Conservation (phyloP, 2,113 vertebrate genomes). For the Proteles cristata region DNA sequence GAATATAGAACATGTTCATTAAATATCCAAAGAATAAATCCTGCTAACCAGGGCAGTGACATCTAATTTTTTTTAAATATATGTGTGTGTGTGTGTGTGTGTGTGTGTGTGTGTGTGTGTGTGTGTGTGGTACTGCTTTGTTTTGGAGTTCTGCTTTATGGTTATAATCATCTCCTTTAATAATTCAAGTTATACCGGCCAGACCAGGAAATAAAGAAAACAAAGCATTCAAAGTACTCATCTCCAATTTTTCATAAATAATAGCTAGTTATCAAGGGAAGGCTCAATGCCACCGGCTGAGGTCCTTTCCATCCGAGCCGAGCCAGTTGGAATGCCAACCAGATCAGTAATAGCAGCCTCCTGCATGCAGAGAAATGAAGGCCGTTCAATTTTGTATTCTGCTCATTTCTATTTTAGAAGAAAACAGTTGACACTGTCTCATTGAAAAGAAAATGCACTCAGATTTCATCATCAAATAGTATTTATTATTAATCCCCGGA, state of each 20-base stretch:
- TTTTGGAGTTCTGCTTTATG: background rate
- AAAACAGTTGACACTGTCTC: conserved; percentile 69
- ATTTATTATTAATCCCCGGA: conserved; percentile 71
- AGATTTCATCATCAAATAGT: conserved; percentile 71
- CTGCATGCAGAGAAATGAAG: conserved; percentile 10
- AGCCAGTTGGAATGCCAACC: conserved; percentile 42
- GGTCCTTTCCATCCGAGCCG: background rate
- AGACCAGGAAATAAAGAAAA: conserved; percentile 42
- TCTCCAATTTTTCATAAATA: conserved; percentile 54
- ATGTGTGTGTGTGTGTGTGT: background rate
- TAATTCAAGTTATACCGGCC: conserved; percentile 1
- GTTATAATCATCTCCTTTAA: conserved; percentile 51
- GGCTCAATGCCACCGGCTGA: accelerated
- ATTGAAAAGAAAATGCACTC: conserved; percentile 70
- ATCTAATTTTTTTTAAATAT: background rate
- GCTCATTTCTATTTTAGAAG: conserved; percentile 67
- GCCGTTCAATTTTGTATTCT: conserved; percentile 58
- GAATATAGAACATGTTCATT: background rate
- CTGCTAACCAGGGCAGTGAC: background rate
- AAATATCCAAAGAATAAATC: background rate
- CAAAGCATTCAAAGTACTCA: conserved; percentile 36
- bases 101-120: no score
- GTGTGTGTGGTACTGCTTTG: background rate
- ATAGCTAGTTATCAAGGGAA: conserved; percentile 42
- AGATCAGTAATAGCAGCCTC: conserved; percentile 46